These are phyloP conservation scores for Heteronetta atricapilla DNA, from an alignment of 2,113 vertebrate species.

Conservation along the genomic window DNA sequence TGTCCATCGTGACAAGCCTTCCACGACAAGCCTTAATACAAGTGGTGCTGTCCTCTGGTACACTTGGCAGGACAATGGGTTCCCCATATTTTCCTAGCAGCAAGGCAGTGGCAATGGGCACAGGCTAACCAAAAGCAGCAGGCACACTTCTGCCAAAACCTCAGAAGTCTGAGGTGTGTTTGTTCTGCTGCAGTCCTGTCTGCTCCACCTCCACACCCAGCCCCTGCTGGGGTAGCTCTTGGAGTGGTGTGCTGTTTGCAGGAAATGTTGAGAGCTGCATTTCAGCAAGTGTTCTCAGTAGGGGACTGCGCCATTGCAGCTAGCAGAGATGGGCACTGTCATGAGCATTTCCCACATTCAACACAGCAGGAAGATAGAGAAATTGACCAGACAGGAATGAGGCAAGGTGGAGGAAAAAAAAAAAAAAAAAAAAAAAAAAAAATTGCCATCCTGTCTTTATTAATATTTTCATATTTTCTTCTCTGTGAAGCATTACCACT, in stretches of 20 bases:
- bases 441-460: neutral
- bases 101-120: neutral
- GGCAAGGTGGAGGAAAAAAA: too few species aligned
- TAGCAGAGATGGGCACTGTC: neutral
- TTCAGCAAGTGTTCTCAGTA: neutral
- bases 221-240: neutral
- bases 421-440: neutral
- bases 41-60: neutral
- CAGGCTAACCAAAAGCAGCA: neutral
- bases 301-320: neutral
- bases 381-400: neutral
- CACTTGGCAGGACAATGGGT: neutral
- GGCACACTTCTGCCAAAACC: neutral
- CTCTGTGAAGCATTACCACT: neutral
- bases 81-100: neutral
- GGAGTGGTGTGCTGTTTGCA: neutral
- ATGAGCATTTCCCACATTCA: neutral
- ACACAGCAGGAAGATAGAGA: neutral
- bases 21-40: neutral
- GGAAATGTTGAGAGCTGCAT: neutral
- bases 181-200: neutral
- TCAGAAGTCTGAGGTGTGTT: accelerated
- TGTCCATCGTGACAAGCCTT: neutral
- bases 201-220: neutral
- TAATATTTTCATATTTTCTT: neutral